Evolutionary conservation across 2,113 vertebrate species (phyloP), one percentile per base, ranked within the genome.

Genomic region (Ramphastos sulfuratus): DNA sequence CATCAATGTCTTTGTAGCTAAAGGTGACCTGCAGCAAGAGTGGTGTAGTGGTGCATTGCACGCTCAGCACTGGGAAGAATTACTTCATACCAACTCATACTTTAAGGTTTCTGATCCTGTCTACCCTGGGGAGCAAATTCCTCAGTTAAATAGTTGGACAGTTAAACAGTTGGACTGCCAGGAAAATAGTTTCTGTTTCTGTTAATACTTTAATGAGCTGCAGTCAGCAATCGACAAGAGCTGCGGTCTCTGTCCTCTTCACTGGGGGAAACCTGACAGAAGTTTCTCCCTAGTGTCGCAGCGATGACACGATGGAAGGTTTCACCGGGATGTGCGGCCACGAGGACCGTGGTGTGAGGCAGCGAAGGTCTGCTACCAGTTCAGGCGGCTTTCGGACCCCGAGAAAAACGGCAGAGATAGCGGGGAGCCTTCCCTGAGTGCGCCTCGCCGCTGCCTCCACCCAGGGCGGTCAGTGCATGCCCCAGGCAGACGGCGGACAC

Each of bases 21-120:
- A 11, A 54, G 72, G 46, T 15, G 67, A 63, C 67, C 7, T 2
- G 10, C 46, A 24, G 72, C 54, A 2, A 0, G 63, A 17, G 65
- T 3, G 2, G 44, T 39, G n/a, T 2, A 19, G 27, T 55, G 3
- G 37, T 4, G 84, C 12, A 7, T 9, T 0, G 7, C 23, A 20
- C 6, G 6, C 1, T 10, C n/a, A 7, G 48, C 44, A 0, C 55
- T 5, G 52, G 6, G 59, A 27, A 13, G 37, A 52, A 72, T 15
- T 2, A 12, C 48, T 25, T 28, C 54, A 1, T 9, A 10, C 1
- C 2, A 2, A 2, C 44, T 35, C 54, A 0, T 4, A 15, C 7
- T 5, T 1, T 15, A 1, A 10, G 6, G 28, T 3, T 33, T 55
- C 59, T 2, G 19, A 9, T 11, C 48, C 63, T 3, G 54, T 1